Percentiles rank a stretch among this genome's conserved stretches.
Conservation (phyloP, 2,113 vertebrate species). For the Rallus limicola region DNA sequence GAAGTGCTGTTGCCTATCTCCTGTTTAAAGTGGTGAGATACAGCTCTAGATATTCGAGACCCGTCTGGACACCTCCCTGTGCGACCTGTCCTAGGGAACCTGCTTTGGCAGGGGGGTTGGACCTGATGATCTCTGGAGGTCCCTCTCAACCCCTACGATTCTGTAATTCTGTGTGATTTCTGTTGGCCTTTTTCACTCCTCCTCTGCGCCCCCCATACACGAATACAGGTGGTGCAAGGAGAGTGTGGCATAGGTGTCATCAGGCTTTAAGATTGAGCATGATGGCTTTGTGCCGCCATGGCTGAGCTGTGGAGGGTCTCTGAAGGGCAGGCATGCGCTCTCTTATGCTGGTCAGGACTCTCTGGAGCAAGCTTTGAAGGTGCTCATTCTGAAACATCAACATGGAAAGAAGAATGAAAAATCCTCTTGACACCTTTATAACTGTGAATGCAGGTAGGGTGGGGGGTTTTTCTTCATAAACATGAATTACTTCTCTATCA, state of each 20-base stretch:
- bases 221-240: accelerated
- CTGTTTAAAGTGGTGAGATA: background rate
- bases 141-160: no score
- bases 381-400: background rate
- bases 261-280: background rate
- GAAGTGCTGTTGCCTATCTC: background rate
- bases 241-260: background rate
- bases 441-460: background rate
- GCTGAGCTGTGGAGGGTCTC: background rate
- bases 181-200: background rate
- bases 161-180: background rate
- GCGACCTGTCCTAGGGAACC: no score
- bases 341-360: accelerated
- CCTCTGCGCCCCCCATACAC: accelerated
- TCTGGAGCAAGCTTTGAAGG: background rate
- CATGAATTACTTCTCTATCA: background rate
- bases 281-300: background rate
- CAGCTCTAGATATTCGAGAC: no score
- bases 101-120: no score
- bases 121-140: no score
- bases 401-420: background rate
- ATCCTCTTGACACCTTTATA: background rate
- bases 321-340: background rate
- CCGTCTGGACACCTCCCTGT: no score
- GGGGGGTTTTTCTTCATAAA: background rate